A percentile compares a stretch with the other conserved stretches of the same genome.
These are phyloP conservation scores for Podotricha telesiphe DNA, from an alignment of 2,888 invertebrate genomes.

Conservation along the genomic window DNA sequence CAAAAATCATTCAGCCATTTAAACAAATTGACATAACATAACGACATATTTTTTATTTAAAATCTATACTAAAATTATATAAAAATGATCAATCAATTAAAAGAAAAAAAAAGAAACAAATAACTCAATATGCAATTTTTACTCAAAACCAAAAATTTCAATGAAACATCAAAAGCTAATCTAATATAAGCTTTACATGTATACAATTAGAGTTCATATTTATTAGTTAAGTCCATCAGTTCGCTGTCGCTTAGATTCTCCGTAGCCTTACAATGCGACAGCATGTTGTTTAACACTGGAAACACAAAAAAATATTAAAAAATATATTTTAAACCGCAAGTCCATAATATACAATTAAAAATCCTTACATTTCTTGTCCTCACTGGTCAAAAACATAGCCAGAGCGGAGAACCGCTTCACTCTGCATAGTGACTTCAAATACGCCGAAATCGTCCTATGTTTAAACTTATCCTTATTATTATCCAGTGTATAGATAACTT, in stretches of 20 bases:
- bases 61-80: too few relatives aligned
- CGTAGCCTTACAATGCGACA: conserved; percentile 61
- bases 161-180: conserved; percentile 10
- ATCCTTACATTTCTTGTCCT: conserved; percentile 84
- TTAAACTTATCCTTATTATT: conserved; percentile 68
- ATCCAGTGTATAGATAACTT: conserved; percentile 78
- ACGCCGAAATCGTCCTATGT: conserved; percentile 70
- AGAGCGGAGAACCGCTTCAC: conserved; percentile 87
- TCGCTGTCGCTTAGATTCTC: conserved; percentile 61
- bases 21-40: too few relatives aligned
- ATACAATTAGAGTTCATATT: conserved; percentile 68
- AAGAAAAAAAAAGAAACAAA: too few relatives aligned
- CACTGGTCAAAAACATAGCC: conserved; percentile 84
- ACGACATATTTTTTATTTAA: too few relatives aligned
- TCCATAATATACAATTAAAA: too few relatives aligned
- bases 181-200: conserved; percentile 11
- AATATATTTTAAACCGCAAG: too few relatives aligned
- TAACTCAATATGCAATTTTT: too few relatives aligned
- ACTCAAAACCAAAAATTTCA: too few relatives aligned
- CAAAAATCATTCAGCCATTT: too few relatives aligned
- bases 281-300: conserved; percentile 65
- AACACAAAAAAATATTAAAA: conserved; percentile 40
- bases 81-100: too few relatives aligned
- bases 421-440: conserved; percentile 78
- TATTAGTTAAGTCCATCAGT: conserved; percentile 67